Base-by-base conservation (phyloP, 2,888 invertebrate species). In the Mellilla xanthometata region DNA sequence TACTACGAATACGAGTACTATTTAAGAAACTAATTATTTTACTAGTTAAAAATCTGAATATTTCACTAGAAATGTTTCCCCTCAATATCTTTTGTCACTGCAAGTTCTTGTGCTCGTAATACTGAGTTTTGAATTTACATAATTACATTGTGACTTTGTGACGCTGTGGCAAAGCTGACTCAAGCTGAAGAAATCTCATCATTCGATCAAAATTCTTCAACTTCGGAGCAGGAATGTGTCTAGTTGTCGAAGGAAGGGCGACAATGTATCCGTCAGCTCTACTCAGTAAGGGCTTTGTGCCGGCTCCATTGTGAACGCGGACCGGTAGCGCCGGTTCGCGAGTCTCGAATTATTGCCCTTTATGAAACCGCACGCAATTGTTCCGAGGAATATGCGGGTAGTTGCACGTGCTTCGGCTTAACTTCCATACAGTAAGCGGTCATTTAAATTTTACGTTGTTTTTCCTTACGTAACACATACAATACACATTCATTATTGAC, bases 301-400 rank as follows among this genome's bases (percentile, higher is more conserved):
- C 49, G 47, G 61, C 60, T 54, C 67, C 58, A 72, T 72, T 76
- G 74, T 76, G 62, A 49, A 56, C 12, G 35, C 30, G n/a, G 76
- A 81, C 81, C 77, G 80, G 81, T 82, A 83, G 81, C 81, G 72
- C 81, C 76, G 74, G 81, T 80, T 75, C 58, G 56, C 55, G 60
- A 62, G 67, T 59, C 77, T 76, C 71, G 56, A 72, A 78, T 78
- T 80, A 76, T 72, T 74, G 68, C 76, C 74, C 76, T 77, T 73
- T 74, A 67, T 68, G 62, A 70, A 62, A 59, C 33, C 50, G 57
- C 67, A 52, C 45, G 42, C 57, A 55, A 53, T 58, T 53, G 55
- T 61, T 55, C 52, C 36, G 47, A 50, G 49, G 49, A 53, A 56
- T 60, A 60, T 61, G 56, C 54, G 46, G 47, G 49, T 40, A 49